Base-by-base conservation (phyloP, 53 echinoderm and acorn worm genomes). In the Echinarachnius parma region DNA sequence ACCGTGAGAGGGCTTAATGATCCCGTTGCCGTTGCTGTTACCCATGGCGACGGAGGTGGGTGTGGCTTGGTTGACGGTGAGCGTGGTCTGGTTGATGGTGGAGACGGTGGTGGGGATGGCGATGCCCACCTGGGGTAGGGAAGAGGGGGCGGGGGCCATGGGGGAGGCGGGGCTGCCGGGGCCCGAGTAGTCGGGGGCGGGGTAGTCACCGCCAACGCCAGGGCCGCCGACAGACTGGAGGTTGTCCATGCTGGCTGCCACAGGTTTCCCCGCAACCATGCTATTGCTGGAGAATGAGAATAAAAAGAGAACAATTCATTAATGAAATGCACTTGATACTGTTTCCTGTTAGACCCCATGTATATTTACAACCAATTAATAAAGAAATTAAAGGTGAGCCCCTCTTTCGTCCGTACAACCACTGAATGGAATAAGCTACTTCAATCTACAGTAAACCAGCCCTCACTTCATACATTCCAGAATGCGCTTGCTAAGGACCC, bases 221-320 rank as follows among this genome's bases (percentile, higher is more conserved):
- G 42, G 42, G n/a, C n/a, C n/a, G 7, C 65, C 53, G 19, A 52
- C 1, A 7, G 69, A 69, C 31, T 77, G 69, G 11, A 87, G 78
- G 82, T 87, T 87, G 74, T 87, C 87, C 80, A 87, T 77, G 65
- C 87, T 87, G 32, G 81, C 84, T 24, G 78, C 84, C 64, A 84
- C 79, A 44, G 63, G 46, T 55, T 84, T 84, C 53, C 70, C 62
- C 62, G 44, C 61, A 53, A 79, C 56, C 7, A 78, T 78, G 65
- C 64, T 84, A 55, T 54, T 71, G 78, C 34, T 50, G 46, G 61
- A 66, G 35, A 52, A 30, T 9, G 1, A 49, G 34, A 18, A 55
- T 31, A 9, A 60, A 60, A 20, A 4, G n/a, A n/a, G n/a, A n/a
- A n/a, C n/a, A n/a, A n/a, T n/a, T n/a, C n/a, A n/a, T n/a, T n/a